Evolutionary conservation across 2,888 invertebrate species (phyloP), one percentile per base, ranked within the genome.

Genomic region (Tetheella fluctuosa): DNA sequence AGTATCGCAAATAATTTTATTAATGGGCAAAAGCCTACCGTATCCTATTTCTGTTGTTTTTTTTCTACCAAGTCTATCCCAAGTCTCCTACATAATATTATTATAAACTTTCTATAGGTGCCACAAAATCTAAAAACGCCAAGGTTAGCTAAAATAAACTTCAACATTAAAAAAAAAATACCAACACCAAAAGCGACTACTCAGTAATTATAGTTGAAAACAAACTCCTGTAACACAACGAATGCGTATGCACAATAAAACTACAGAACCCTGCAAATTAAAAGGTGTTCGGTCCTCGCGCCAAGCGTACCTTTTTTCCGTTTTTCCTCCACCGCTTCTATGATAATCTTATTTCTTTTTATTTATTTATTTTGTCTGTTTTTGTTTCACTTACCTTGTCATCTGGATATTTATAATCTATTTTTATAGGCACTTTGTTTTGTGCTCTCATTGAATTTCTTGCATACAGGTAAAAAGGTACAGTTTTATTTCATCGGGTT

Each of bases 351-450:
- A n/a, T 39, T 39, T n/a, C n/a, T 39, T 39, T 39, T 34, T 34
- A n/a, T 13, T 13, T 34, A 13, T 34, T 39, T n/a, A 39, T 39
- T 39, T 39, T 6, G n/a, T 48, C 48, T 20, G 17, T 48, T 48
- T 42, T 48, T 48, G 10, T 48, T 48, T 48, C 48, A 48, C 48
- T 48, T 48, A 48, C 48, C 20, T 48, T 48, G 7, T 48, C 48
- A 48, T 48, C 17, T 17, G n/a, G 20, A 48, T 48, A 48, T 20
- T 20, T 10, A 20, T 48, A 48, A n/a, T 34, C 13, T 13, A 34
- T 48, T 48, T 42, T 48, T 48, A 48, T 48, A 2, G 48, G n/a
- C 48, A 48, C 20, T 48, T 48, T 42, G 17, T 42, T 42, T 48
- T 48, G 20, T 10, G 10, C 48, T 20, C 20, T 20, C n/a, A 48